Evolutionary conservation across 2,797 vertebrate genomes (phyloP).

Genomic region (Aulostomus chinensis): DNA sequence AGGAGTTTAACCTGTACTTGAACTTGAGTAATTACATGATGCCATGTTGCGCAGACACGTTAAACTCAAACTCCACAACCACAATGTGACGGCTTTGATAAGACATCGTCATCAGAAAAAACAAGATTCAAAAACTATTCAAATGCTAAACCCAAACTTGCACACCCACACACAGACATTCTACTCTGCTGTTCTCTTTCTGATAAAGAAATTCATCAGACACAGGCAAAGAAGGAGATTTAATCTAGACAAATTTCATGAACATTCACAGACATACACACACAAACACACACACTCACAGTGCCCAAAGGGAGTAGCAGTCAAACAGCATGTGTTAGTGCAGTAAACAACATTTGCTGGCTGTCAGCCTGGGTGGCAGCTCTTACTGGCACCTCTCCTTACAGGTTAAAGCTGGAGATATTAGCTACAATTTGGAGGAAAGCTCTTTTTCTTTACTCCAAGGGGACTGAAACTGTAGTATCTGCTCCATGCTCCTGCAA

Average conservation of each 20-base stretch:
- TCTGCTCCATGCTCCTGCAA: too few species aligned
- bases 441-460: conserved; percentile 59
- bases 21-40: too few species aligned
- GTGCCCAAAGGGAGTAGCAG: conserved; percentile 56
- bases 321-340: conserved; percentile 73
- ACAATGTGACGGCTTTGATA: conserved; percentile 28
- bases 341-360: conserved; percentile 72
- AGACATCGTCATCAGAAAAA: conserved; percentile 17
- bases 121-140: conserved; percentile 20
- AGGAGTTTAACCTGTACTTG: too few species aligned
- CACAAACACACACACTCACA: conserved; percentile 8
- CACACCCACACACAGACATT: conserved; percentile 38
- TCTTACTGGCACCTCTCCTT: conserved; percentile 56
- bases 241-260: conserved; percentile 55
- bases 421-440: conserved; percentile 69
- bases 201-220: conserved; percentile 60
- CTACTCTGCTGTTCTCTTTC: conserved; percentile 28
- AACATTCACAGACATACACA: conserved; percentile 38
- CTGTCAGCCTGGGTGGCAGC: conserved; percentile 56
- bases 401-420: conserved; percentile 62
- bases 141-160: conserved; percentile 29
- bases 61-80: conserved; percentile 1
- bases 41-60: too few species aligned
- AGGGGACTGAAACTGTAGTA: conserved; percentile 53
- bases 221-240: conserved; percentile 43